Conservation (phyloP, 2,888 invertebrate species). For the Volucella bombylans region DNA sequence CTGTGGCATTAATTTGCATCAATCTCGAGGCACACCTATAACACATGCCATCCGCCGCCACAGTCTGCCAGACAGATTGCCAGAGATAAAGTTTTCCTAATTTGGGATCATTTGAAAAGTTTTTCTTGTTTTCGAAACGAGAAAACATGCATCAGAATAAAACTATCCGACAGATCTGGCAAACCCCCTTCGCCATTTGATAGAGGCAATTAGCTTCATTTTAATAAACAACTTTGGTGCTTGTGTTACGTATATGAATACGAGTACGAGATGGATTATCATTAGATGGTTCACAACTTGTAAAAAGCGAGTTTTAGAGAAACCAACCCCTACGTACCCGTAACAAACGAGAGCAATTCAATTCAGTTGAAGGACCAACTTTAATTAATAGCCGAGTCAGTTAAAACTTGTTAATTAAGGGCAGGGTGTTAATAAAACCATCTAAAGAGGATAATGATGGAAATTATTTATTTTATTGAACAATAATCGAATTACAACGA, state of each 20-base stretch:
- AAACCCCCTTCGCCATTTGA: slow-evolving; percentile 3
- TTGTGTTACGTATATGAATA: background rate
- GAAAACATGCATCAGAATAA: slow-evolving; percentile 38
- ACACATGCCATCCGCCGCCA: background rate
- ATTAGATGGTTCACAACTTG: background rate
- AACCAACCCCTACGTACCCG: background rate
- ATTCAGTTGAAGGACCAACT: slow-evolving; percentile 5
- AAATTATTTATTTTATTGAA: slow-evolving; percentile 12
- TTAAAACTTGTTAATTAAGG: background rate
- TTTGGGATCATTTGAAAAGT: slow-evolving; percentile 72
- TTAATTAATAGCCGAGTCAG: background rate
- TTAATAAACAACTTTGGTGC: slow-evolving; percentile 59
- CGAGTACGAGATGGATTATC: background rate
- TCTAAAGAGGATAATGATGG: background rate
- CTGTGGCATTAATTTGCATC: slow-evolving; percentile 67
- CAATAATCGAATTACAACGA: slow-evolving; percentile 9
- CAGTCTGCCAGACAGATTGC: background rate
- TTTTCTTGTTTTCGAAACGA: slow-evolving; percentile 59
- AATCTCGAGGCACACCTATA: slow-evolving; percentile 20
- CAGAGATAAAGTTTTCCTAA: slow-evolving; percentile 65
- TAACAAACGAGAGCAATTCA: background rate
- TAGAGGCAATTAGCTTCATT: slow-evolving; percentile 66
- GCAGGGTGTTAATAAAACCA: slow-evolving; percentile 4
- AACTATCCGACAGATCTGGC: slow-evolving; percentile 1
- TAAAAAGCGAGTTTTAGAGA: no score